Evolutionary conservation across 2,113 vertebrate genomes (phyloP), one percentile per base, ranked within the genome.

Genomic region (Eptesicus fuscus): DNA sequence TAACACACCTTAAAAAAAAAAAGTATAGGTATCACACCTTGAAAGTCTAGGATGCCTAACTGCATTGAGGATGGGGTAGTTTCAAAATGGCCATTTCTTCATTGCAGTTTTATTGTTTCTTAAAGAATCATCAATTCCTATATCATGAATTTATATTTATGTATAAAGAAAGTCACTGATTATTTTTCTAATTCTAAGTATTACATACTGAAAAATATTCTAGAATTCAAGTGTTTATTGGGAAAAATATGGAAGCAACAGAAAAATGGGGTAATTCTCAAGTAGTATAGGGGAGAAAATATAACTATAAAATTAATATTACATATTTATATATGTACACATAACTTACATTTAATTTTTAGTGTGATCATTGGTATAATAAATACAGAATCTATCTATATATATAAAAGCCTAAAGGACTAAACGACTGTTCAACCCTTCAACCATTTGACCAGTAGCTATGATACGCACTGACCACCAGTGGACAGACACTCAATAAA

Each of bases 111-210:
- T 30, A 37, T 35, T 56, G 7, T 37, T 51, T 90, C 44, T 90
- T 47, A 5, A 94, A 95, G 8, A 91, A 94, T 71, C 63, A 35
- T 51, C 13, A 95, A 53, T 51, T 94, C 10, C 37, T 76, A 91
- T 44, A 88, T 30, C 30, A 83, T 17, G 23, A 67, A 37, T 83
- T 40, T 17, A 53, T 49, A 35, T 0, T 2, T 42, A 28, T 8
- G 10, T 28, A 2, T 51, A 23, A 49, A 67, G 67, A 17, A 76
- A 53, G 16, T 51, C 6, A 89, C 2, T 88, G 12, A 69, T 37
- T 32, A 83, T 40, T 80, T 63, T 85, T 32, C 40, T 74, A 16
- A 56, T 67, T 94, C 25, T 42, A 67, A 22, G 0, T 91, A 42
- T 4, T 61, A 1, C n/a, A 18, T 59, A 40, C 3, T 65, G 49